Evolutionary conservation across 2,888 invertebrate species (phyloP).

Genomic region (Chymomyza amoena): DNA sequence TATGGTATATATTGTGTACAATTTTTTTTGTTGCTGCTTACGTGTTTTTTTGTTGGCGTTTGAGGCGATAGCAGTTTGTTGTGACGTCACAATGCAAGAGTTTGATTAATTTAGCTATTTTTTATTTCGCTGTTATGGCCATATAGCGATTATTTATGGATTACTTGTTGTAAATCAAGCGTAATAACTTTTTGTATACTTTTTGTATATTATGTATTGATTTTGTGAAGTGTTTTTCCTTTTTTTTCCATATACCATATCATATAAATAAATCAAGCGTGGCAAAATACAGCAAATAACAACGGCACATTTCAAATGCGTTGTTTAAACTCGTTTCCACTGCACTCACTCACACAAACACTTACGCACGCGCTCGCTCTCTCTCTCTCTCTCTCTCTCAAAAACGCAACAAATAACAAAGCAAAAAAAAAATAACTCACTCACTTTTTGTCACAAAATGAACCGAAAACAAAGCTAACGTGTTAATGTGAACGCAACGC

Average conservation of each 20-base stretch:
- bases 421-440: constrained; percentile 35
- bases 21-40: constrained; percentile 2
- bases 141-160: not conserved
- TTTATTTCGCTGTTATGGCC: constrained; percentile 11
- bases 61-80: not conserved
- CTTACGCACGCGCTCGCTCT: constrained; percentile 12
- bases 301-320: constrained; percentile 56
- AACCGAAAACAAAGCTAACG: constrained; percentile 20
- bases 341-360: constrained; percentile 9
- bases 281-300: constrained; percentile 43
- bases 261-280: constrained; percentile 55
- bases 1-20: not conserved
- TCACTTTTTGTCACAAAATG: constrained; percentile 24
- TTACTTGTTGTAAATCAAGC: constrained; percentile 1
- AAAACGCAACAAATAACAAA: constrained; percentile 19
- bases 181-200: constrained; percentile 6
- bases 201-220: not conserved
- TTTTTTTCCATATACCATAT: constrained; percentile 1
- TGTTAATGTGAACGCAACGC: constrained; percentile 14
- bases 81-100: not conserved
- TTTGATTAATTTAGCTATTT: not conserved
- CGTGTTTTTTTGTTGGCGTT: not conserved
- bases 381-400: too few species aligned
- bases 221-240: not conserved
- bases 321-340: constrained; percentile 58